Conservation (phyloP, 1,140 invertebrate species). For the Brachionus manjavacas region DNA sequence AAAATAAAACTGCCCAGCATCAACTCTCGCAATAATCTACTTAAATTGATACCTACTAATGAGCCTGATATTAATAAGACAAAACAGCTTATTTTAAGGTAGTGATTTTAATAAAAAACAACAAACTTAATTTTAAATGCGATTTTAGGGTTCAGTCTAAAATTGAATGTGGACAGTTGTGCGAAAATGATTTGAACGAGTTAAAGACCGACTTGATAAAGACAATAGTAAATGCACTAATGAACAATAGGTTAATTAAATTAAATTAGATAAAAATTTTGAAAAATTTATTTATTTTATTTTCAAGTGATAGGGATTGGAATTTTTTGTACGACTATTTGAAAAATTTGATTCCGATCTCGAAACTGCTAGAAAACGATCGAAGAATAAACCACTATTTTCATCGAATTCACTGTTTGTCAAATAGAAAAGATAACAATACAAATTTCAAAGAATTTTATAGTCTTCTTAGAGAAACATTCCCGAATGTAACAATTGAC, state of each 20-base stretch:
- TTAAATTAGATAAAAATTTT: not conserved
- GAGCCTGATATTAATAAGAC: not conserved
- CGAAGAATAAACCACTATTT: not conserved
- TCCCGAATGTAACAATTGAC: not conserved
- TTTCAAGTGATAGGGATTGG: conserved; percentile 25
- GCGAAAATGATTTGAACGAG: not conserved
- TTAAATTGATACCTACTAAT: not conserved
- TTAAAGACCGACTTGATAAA: not conserved
- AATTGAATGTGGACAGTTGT: not conserved
- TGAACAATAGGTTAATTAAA: not conserved
- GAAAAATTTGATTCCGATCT: not conserved
- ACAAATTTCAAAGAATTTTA: not conserved
- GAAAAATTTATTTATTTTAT: not conserved
- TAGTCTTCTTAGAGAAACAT: not conserved
- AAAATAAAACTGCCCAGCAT: not conserved
- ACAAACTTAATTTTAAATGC: not conserved
- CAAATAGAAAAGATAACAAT: not conserved
- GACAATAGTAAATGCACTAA: not conserved
- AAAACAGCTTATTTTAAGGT: not conserved
- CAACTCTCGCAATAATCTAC: not conserved
- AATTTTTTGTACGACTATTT: not conserved
- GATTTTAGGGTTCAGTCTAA: not conserved
- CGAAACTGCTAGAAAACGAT: conserved; percentile 2
- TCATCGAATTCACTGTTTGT: not conserved
- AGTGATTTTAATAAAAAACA: not conserved